Evolutionary conservation across 2,888 invertebrate species (phyloP).

Genomic region (Blastobasis adustella): DNA sequence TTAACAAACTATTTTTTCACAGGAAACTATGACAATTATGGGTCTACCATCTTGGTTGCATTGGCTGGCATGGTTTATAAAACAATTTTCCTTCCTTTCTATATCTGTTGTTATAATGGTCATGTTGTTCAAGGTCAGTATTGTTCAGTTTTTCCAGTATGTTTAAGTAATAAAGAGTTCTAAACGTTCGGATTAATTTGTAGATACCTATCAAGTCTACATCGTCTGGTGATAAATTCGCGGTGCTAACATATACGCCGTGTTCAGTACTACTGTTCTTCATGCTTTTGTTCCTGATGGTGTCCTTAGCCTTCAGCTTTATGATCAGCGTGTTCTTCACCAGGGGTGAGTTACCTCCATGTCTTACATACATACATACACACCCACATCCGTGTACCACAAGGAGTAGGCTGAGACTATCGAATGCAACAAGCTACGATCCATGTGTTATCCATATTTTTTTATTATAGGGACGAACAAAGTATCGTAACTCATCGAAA

Average conservation of each 20-base stretch:
- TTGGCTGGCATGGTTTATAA: constrained; percentile 91
- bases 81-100: constrained; percentile 81
- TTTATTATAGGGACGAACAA: no score
- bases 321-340: constrained; percentile 87
- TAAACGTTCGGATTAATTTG: constrained; percentile 14
- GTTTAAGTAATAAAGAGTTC: neutral
- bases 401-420: no score
- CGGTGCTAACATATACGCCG: constrained; percentile 81
- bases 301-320: constrained; percentile 85
- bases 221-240: constrained; percentile 50
- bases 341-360: constrained; percentile 72
- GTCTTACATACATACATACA: neutral
- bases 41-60: constrained; percentile 89
- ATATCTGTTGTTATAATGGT: constrained; percentile 79
- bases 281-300: constrained; percentile 80
- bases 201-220: constrained; percentile 71
- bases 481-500: no score
- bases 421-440: no score
- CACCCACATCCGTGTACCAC: no score
- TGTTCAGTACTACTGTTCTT: constrained; percentile 82
- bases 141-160: neutral
- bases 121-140: constrained; percentile 75
- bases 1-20: constrained; percentile 20
- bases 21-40: constrained; percentile 96
- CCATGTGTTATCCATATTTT: no score